Conservation (phyloP, 1,140 invertebrate genomes). For the Probaryconus sp. region DNA sequence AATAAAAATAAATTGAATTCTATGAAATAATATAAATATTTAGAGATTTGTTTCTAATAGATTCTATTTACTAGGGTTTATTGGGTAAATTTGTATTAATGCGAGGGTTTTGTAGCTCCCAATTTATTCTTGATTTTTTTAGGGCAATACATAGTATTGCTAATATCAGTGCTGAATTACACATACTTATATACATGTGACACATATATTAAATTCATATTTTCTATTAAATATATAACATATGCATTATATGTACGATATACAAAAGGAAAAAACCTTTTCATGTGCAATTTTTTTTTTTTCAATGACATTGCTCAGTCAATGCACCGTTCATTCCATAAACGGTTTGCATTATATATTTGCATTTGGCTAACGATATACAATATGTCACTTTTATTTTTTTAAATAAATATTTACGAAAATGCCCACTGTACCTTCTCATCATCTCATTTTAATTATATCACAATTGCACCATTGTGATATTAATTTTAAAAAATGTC, state of each 20-base stretch:
- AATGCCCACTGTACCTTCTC: too few species aligned
- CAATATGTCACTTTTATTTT: slow-evolving; percentile 4
- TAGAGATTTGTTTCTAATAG: too few species aligned
- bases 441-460: too few species aligned
- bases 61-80: too few species aligned
- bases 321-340: slow-evolving; percentile 5
- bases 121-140: slow-evolving; percentile 16
- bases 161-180: slow-evolving; percentile 31
- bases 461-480: too few species aligned
- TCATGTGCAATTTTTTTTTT: background rate
- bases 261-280: slow-evolving; percentile 12
- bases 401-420: background rate
- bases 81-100: too few species aligned
- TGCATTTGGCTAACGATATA: background rate
- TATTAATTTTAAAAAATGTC: too few species aligned
- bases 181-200: slow-evolving; percentile 45
- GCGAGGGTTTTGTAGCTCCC: too few species aligned
- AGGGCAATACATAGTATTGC: slow-evolving; percentile 54
- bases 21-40: too few species aligned
- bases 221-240: slow-evolving; percentile 30
- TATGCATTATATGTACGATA: slow-evolving; percentile 12
- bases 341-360: slow-evolving; percentile 1
- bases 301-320: slow-evolving; percentile 18
- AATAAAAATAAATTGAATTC: too few species aligned
- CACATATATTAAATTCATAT: slow-evolving; percentile 40